phyloP scores from a whole-genome alignment of 2,888 invertebrate genomes.

The Polydesmus complanatus region DNA sequence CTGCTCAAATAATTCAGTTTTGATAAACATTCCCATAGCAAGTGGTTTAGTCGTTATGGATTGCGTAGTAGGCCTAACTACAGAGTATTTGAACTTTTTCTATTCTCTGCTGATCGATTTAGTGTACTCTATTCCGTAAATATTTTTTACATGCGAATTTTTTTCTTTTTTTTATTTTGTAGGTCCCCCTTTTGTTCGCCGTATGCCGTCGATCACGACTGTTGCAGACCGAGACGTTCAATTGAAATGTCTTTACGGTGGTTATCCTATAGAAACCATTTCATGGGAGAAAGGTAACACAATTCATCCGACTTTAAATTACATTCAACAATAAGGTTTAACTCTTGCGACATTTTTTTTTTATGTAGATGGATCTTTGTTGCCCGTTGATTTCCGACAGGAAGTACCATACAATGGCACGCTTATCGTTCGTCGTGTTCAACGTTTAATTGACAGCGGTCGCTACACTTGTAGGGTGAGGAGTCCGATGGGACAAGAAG shows the following conservation, averaged over 20 bases:
- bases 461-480: slow-evolving; percentile 54
- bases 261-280: slow-evolving; percentile 15
- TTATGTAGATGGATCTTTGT: slow-evolving; percentile 51
- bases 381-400: slow-evolving; percentile 89
- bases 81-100: no score
- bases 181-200: slow-evolving; percentile 14
- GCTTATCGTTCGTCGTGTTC: slow-evolving; percentile 84
- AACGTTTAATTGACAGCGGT: slow-evolving; percentile 67
- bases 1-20: no score
- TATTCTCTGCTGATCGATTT: no score
- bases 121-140: no score
- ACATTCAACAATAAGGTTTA: not conserved
- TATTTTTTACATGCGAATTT: no score
- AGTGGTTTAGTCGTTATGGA: no score
- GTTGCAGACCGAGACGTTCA: slow-evolving; percentile 12
- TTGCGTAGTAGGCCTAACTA: no score
- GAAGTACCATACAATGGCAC: slow-evolving; percentile 87
- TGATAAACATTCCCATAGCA: no score
- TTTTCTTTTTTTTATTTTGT: slow-evolving; percentile 5
- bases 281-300: slow-evolving; percentile 14
- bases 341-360: not conserved
- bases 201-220: slow-evolving; percentile 9
- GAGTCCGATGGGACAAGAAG: slow-evolving; percentile 63
- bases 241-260: slow-evolving; percentile 11
- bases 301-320: not conserved